Percentiles rank a stretch among this genome's conserved stretches.
Evolutionary conservation across 64 coral and sea anemone genomes (phyloP).

Genomic region (Hydrozoanthus tunicans): DNA sequence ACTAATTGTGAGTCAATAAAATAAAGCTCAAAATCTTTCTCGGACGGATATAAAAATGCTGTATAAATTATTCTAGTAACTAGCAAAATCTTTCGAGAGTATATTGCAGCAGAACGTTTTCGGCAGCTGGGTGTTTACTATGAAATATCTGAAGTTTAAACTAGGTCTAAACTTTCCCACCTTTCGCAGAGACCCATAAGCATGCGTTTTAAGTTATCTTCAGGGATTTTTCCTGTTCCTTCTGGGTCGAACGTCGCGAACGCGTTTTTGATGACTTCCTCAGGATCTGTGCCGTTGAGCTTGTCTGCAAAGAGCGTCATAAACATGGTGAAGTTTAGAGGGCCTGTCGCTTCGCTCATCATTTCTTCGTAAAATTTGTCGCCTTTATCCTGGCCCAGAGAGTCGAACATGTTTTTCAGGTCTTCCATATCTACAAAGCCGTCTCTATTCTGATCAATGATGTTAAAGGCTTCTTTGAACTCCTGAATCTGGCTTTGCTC

Average conservation of each 20-base stretch:
- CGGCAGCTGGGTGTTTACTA: not conserved
- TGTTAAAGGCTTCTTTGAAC: slow-evolving; percentile 54
- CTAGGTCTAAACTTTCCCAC: slow-evolving; percentile 20
- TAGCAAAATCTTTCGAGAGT: not conserved
- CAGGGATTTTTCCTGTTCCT: slow-evolving; percentile 47
- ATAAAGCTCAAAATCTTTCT: not conserved
- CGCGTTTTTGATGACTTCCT: slow-evolving; percentile 54
- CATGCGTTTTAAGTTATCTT: slow-evolving; percentile 59
- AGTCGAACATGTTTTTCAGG: slow-evolving; percentile 60
- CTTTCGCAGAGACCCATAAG: slow-evolving; percentile 64
- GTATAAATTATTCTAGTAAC: not conserved
- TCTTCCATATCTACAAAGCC: slow-evolving; percentile 53
- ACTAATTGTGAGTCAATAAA: not conserved
- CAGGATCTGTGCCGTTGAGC: slow-evolving; percentile 45
- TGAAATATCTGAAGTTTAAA: not conserved
- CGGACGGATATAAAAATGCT: too few species aligned
- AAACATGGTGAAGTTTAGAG: slow-evolving; percentile 58
- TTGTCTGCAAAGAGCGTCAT: slow-evolving; percentile 55
- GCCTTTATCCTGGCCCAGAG: slow-evolving; percentile 52
- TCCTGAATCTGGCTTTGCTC: slow-evolving; percentile 55
- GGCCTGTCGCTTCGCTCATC: slow-evolving; percentile 55
- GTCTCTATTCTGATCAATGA: slow-evolving; percentile 54
- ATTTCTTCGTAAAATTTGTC: slow-evolving; percentile 49
- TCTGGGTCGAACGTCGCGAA: slow-evolving; percentile 53
- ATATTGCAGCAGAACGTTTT: not conserved